A percentile compares a stretch with the other conserved stretches of the same genome.
Evolutionary conservation across 2,797 vertebrate genomes (phyloP).

Genomic region (Cryptoprocta ferox): DNA sequence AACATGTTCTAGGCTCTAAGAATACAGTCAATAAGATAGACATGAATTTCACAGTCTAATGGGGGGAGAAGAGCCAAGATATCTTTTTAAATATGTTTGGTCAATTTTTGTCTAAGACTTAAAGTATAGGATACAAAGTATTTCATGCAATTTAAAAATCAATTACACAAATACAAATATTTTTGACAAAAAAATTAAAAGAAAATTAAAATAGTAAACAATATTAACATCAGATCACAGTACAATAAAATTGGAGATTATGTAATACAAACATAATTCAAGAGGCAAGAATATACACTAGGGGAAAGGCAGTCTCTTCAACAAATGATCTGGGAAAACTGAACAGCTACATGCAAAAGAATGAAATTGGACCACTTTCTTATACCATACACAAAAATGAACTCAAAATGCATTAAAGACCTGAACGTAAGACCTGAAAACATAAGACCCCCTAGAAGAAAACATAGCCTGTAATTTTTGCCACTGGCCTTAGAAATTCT

Average conservation of each 20-base stretch:
- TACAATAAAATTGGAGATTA: conserved; percentile 1
- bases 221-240: not conserved
- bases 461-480: not conserved
- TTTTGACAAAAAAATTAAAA: not conserved
- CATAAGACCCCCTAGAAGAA: not conserved
- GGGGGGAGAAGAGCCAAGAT: not conserved
- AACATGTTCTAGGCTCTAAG: not conserved
- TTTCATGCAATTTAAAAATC: conserved; percentile 17
- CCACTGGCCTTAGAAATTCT: not conserved
- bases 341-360: not conserved
- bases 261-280: not conserved
- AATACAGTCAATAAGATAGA: not conserved
- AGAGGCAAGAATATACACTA: not conserved
- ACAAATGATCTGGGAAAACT: not conserved
- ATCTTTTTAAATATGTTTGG: not conserved
- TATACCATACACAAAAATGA: not conserved
- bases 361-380: not conserved
- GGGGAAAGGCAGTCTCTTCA: not conserved
- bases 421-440: not conserved
- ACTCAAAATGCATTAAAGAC: not conserved
- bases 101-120: no score
- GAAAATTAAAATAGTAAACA: not conserved
- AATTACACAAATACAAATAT: not conserved
- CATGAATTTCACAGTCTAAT: not conserved
- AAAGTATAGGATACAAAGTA: not conserved